These are phyloP conservation scores for Alauda arvensis DNA, from an alignment of 2,797 vertebrate species.

Conservation along the genomic window DNA sequence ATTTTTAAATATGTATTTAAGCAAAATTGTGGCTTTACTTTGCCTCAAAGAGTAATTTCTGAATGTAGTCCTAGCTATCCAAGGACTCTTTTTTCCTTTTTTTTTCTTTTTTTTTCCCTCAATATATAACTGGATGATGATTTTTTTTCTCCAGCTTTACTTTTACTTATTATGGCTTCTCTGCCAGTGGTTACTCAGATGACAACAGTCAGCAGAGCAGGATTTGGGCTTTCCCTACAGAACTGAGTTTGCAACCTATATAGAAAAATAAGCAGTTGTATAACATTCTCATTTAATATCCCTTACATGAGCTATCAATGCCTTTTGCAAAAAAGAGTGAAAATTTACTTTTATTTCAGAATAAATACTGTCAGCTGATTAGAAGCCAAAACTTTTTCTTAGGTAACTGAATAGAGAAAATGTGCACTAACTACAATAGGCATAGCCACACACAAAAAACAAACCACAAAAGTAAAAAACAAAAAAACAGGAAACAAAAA, in stretches of 20 bases:
- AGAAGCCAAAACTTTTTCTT: not conserved
- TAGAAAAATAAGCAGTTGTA: not conserved
- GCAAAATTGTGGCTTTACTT: not conserved
- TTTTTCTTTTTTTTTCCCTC: not conserved
- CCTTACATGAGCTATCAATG: not conserved
- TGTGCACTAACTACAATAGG: not conserved
- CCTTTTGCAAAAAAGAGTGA: not conserved
- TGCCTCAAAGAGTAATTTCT: not conserved
- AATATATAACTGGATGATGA: not conserved
- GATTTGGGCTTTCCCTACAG: not conserved
- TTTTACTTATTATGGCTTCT: not conserved
- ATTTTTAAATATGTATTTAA: not conserved
- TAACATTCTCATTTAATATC: not conserved
- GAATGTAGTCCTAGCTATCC: not conserved
- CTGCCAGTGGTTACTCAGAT: not conserved
- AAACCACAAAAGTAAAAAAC: not conserved
- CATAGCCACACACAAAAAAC: not conserved
- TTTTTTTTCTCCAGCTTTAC: not conserved
- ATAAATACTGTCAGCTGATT: not conserved
- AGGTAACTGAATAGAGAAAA: not conserved
- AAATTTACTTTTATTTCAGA: not conserved
- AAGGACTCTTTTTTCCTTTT: not conserved
- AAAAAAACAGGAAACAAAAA: not conserved
- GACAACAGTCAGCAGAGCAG: not conserved
- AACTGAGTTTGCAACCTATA: not conserved